Evolutionary conservation across 2,888 invertebrate species (phyloP).

Genomic region (Tipula lateralis): DNA sequence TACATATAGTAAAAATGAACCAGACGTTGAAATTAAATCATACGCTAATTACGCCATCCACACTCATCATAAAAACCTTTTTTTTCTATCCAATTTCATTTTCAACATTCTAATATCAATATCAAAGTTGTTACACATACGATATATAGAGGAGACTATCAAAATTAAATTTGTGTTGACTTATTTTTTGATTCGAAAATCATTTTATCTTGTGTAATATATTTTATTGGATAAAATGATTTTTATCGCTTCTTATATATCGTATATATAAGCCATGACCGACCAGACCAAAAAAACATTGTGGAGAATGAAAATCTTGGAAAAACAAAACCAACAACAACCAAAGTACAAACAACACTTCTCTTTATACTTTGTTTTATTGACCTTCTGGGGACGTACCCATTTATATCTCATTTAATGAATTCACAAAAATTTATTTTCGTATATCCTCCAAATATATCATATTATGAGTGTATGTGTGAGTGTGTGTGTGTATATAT

Average conservation of each 20-base stretch:
- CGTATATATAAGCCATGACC: neutral
- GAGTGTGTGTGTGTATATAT: neutral
- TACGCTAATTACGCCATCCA: neutral
- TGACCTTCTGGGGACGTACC: neutral
- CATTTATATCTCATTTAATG: conserved; percentile 19
- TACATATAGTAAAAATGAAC: neutral
- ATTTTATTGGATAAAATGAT: conserved; percentile 9
- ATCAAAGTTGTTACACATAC: neutral
- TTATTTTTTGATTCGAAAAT: conserved; percentile 11
- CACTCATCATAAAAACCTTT: neutral
- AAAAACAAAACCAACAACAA: neutral
- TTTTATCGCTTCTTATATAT: neutral
- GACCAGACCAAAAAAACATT: neutral
- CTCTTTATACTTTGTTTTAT: neutral
- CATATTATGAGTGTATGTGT: neutral
- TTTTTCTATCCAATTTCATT: neutral
- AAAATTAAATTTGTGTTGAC: conserved; percentile 11
- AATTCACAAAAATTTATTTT: neutral
- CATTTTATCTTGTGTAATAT: neutral
- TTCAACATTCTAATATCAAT: neutral
- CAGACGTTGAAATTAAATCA: neutral
- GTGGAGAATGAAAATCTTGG: neutral
- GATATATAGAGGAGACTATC: neutral
- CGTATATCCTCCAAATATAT: neutral
- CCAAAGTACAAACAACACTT: neutral